Evolutionary conservation across 30 jellyfish, hydroid and myxozoan species (phyloP).

Genomic region (Turritopsis rubra): DNA sequence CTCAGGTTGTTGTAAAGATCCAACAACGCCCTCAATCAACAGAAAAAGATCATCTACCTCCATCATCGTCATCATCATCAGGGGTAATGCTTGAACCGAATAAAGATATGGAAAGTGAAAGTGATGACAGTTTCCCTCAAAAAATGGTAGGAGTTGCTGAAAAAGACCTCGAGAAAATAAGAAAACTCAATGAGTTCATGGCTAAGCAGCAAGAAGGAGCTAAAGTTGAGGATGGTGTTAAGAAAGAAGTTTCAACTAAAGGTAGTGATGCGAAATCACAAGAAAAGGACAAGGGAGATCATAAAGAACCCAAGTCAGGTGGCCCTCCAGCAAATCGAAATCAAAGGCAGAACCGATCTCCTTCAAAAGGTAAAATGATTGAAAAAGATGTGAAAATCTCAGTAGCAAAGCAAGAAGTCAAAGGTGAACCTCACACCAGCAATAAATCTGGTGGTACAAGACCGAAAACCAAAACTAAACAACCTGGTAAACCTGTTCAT

Average conservation of each 20-base stretch:
- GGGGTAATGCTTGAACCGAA: background rate
- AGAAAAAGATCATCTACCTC: background rate
- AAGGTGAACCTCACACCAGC: background rate
- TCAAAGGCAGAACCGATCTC: constrained; percentile 1
- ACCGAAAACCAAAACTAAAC: background rate
- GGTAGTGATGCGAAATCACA: background rate
- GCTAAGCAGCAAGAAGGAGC: constrained; percentile 27
- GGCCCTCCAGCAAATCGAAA: background rate
- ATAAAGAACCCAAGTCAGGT: background rate
- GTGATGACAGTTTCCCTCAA: constrained; percentile 1
- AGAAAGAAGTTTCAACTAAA: background rate
- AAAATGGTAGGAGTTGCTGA: constrained; percentile 31
- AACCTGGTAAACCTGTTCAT: background rate
- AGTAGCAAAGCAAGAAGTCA: background rate
- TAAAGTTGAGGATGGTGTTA: background rate
- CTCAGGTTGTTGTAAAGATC: constrained; percentile 14
- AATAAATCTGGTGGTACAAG: constrained; percentile 6
- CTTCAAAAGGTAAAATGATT: background rate
- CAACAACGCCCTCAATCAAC: constrained; percentile 27
- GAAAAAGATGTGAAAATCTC: background rate
- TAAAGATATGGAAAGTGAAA: background rate
- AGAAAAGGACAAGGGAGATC: background rate
- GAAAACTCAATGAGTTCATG: constrained; percentile 29
- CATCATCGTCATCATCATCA: background rate
- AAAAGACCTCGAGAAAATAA: constrained; percentile 27